Base-by-base conservation (phyloP, 2,113 vertebrate genomes). In the Dendropsophus ebraccatus region DNA sequence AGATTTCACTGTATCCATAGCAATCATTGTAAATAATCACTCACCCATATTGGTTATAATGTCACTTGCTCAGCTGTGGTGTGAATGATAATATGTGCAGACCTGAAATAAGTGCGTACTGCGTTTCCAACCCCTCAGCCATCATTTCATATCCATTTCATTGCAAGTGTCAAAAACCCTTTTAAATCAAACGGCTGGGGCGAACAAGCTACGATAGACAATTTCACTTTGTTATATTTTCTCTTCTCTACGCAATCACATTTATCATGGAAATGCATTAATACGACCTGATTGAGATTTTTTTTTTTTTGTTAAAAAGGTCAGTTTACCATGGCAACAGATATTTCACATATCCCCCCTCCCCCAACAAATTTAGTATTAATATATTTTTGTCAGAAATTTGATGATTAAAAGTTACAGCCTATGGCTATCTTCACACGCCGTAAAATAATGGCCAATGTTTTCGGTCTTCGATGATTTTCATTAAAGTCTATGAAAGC, bases 261-360 rank as follows among this genome's bases (percentile, higher is more conserved):
- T 67, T 5, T 32, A 32, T 49, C 21, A 47, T 28, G 41, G 32
- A 52, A 85, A 85, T 0, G 16, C 54, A 85, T 85, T 69, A 79
- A 85, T 85, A 32, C 79, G 23, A 17, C 62, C 52, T 85, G 60
- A 72, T 72, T 70, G 62, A 79, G 45, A 58, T 28, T 56, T 9
- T 72, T 86, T n/a, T n/a, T n/a, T n/a, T n/a, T n/a, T n/a, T n/a
- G n/a, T n/a, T n/a, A n/a, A 78, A 79, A 70, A 80, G 49, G 84
- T 70, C 60, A 79, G 56, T 79, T 86, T 76, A 58, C 62, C 49
- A 85, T 79, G 52, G 84, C 75, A 80, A 86, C 84, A 72, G 2
- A 5, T 58, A 23, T 41, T 72, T 35, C 3, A 37, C 14, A 2
- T 69, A 80, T 72, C 25, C 47, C 28, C 65, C 74, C 47, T 28